phyloP scores from a whole-genome alignment of 2,888 invertebrate genomes.

The Chelonus formosanus region DNA sequence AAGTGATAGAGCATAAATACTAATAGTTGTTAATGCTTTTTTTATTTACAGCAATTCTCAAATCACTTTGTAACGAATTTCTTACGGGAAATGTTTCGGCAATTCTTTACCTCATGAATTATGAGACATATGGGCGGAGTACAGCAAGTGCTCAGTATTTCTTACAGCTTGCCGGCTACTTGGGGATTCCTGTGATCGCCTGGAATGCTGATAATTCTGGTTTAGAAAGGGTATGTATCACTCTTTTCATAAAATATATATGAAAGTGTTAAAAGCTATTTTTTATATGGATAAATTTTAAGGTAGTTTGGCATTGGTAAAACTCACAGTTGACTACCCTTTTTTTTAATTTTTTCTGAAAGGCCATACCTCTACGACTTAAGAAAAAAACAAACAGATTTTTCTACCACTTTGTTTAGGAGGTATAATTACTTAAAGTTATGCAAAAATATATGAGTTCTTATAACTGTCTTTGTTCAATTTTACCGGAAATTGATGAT shows the following conservation, averaged over 20 bases:
- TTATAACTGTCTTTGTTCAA: too few relatives aligned
- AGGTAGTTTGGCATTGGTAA: too few relatives aligned
- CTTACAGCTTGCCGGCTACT: conserved; percentile 89
- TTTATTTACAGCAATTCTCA: conserved; percentile 78
- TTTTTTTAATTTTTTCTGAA: too few relatives aligned
- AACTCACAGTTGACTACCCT: too few relatives aligned
- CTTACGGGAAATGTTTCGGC: conserved; percentile 89
- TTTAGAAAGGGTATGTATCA: conserved; percentile 68
- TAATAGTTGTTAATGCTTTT: conserved; percentile 17
- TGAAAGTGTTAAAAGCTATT: too few relatives aligned
- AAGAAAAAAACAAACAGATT: too few relatives aligned
- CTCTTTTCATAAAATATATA: not conserved
- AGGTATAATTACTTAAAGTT: too few relatives aligned
- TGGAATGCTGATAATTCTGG: conserved; percentile 99
- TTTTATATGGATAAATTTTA: too few relatives aligned
- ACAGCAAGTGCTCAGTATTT: conserved; percentile 95
- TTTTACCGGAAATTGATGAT: too few relatives aligned
- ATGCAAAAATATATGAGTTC: too few relatives aligned
- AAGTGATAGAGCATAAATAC: not conserved
- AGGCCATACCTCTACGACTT: too few relatives aligned
- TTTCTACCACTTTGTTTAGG: too few relatives aligned
- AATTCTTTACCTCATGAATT: conserved; percentile 94
- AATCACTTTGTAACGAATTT: conserved; percentile 89
- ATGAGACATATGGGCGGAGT: conserved; percentile 91
- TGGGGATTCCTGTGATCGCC: conserved; percentile 95